Evolutionary conservation across 1,140 invertebrate genomes (phyloP), one percentile per base, ranked within the genome.

Genomic region (Bombus cullumanus): DNA sequence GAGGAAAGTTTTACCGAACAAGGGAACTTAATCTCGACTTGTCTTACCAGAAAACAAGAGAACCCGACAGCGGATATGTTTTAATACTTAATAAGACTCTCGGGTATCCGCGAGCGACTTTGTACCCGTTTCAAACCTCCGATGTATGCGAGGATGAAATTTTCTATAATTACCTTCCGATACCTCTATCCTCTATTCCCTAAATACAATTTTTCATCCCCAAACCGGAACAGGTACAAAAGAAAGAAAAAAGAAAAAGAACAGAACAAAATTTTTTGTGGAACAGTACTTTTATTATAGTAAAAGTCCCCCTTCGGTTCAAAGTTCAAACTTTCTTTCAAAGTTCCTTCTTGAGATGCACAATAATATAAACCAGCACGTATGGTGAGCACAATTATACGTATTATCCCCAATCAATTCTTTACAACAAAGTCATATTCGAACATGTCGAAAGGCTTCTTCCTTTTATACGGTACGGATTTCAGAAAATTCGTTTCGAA

Each of bases 11-110:
- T 43, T 41, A 41, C 31, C 78, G 39, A 81, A 57, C 25, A 18
- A 53, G 64, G 68, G 47, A 81, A 83, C 72, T 83, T 66, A 66
- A 83, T 83, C 73, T 68, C 72, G 57, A 66, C 73, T 77, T 83
- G 59, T 74, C 73, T 66, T 53, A 62, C 62, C 72, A 64, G 39
- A 76, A 83, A 75, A 68, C 39, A 77, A 39, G 57, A 75, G 72
- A 83, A 47, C 57, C 59, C 41, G 72, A 75, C 41, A 62, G 71
- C 66, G 66, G 68, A 81, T 81, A 81, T 34, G 79, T 66, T 81
- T 81, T 72, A 81, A 81, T 81, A 81, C 64, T 81, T 81, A 81
- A 81, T 72, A 72, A 81, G 79, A 72, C 37, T 43, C 43, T 72
- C 15, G 53, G 64, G 68, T 81, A 69, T 57, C 66, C 37, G 47